Evolutionary conservation across 2,797 vertebrate species (phyloP).

Genomic region (Anabacerthia variegaticeps): DNA sequence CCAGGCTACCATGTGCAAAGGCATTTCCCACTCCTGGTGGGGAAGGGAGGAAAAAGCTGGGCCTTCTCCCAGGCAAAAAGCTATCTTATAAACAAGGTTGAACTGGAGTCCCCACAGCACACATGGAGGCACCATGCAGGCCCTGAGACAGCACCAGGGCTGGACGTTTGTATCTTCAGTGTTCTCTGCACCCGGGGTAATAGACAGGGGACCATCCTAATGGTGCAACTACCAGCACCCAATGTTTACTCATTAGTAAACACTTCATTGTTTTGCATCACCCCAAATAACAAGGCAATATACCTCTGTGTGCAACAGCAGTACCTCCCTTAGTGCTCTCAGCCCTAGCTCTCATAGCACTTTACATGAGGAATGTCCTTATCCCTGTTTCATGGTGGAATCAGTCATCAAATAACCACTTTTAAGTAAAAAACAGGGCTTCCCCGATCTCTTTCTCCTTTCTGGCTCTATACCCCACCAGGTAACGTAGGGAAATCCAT

Average conservation of each 20-base stretch:
- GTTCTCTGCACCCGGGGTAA: background rate
- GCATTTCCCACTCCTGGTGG: background rate
- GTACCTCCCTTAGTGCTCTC: background rate
- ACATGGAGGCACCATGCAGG: rapidly evolving
- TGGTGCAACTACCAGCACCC: background rate
- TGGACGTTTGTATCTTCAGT: background rate
- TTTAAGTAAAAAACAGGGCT: background rate
- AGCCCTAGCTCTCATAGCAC: background rate
- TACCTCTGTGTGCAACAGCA: background rate
- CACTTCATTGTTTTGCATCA: background rate
- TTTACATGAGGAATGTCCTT: background rate
- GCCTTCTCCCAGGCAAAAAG: background rate
- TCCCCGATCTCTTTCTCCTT: background rate
- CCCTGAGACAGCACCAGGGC: background rate
- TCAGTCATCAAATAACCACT: background rate
- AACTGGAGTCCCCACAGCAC: background rate
- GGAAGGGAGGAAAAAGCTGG: background rate
- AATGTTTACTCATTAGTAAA: background rate
- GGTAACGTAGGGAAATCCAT: background rate
- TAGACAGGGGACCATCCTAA: background rate
- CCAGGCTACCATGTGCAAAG: background rate
- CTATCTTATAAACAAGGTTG: background rate
- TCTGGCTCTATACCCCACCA: background rate
- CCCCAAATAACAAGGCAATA: background rate
- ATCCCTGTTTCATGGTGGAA: background rate